Conservation (phyloP, 1,140 invertebrate genomes). For the Bombus breviceps region DNA sequence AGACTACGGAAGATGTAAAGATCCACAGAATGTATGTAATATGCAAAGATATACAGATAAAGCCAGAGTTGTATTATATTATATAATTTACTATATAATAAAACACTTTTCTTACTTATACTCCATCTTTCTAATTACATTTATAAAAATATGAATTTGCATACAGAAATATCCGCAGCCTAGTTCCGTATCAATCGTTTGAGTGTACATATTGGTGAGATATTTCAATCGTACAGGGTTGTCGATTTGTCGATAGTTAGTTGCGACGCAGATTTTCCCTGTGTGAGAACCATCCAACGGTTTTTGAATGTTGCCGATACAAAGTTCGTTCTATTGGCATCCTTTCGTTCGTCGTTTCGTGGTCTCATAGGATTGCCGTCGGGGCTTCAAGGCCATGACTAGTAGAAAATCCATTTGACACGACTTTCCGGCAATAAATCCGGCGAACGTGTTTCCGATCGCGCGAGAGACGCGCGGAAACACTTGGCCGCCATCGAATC, state of each 20-base stretch:
- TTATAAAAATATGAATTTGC: too few species aligned
- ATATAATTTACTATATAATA: too few species aligned
- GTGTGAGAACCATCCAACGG: conserved; percentile 17
- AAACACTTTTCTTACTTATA: too few species aligned
- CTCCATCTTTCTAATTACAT: too few species aligned
- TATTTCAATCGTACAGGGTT: conserved; percentile 8
- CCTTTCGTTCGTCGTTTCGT: neutral
- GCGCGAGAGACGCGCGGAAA: neutral
- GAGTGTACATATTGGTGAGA: neutral
- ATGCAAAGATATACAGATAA: too few species aligned
- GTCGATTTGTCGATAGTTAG: neutral
- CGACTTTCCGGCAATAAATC: conserved; percentile 40
- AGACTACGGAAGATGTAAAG: too few species aligned
- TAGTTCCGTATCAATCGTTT: too few species aligned
- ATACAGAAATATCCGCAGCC: too few species aligned
- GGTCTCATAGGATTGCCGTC: neutral
- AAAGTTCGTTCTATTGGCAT: conserved; percentile 59
- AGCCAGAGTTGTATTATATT: too few species aligned
- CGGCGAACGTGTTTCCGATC: conserved; percentile 37
- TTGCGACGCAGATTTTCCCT: neutral
- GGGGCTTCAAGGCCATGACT: conserved; percentile 25
- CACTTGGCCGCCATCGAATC: neutral
- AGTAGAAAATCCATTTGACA: conserved; percentile 41
- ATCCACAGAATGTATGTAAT: too few species aligned
- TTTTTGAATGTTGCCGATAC: conserved; percentile 41